Conservation (phyloP, 2,797 vertebrate species). For the Todus mexicanus region DNA sequence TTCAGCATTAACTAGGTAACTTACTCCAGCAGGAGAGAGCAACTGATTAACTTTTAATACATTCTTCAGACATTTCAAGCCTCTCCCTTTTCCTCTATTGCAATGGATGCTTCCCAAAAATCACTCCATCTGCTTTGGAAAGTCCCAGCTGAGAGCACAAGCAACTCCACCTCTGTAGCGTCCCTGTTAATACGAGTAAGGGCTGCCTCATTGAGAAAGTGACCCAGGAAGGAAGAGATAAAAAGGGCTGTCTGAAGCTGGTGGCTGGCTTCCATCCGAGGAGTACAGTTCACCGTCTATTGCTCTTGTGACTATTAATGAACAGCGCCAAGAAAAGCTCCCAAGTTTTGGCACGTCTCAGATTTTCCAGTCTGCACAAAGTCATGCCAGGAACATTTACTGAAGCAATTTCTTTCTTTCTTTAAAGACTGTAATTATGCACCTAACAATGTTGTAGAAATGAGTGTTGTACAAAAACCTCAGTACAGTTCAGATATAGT, state of each 20-base stretch:
- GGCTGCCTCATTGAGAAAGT: background rate
- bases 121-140: background rate
- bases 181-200: background rate
- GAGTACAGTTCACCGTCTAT: conserved; percentile 53
- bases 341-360: conserved; percentile 51
- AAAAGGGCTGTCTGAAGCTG: conserved; percentile 11
- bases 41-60: background rate
- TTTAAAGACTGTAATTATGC: conserved; percentile 36
- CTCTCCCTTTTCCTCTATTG: background rate
- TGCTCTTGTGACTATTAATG: conserved; percentile 55
- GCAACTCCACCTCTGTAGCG: background rate
- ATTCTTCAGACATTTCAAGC: background rate
- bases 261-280: conserved; percentile 29
- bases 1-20: background rate
- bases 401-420: conserved; percentile 47
- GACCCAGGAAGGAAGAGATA: conserved; percentile 34
- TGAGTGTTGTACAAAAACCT: background rate
- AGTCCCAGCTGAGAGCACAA: background rate
- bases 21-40: background rate
- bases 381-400: conserved; percentile 62
- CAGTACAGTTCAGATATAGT: background rate
- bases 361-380: conserved; percentile 63
- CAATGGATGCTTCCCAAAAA: background rate
- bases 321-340: conserved; percentile 54
- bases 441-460: conserved; percentile 44